phyloP scores from a whole-genome alignment of 2,888 invertebrate genomes.

The Spisula subtruncata region DNA sequence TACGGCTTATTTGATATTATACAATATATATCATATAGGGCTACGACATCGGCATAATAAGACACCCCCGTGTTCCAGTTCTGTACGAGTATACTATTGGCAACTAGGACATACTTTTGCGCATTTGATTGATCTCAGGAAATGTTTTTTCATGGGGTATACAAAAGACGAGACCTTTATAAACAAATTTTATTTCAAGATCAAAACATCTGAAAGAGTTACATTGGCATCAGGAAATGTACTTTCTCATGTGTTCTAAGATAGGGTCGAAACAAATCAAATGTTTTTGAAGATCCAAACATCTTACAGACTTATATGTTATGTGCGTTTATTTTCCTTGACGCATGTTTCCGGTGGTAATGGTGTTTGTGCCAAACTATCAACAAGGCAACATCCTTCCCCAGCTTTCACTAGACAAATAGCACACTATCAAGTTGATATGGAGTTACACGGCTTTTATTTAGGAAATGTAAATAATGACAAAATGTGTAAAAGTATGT shows the following conservation, averaged over 20 bases:
- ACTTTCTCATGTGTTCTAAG: not conserved
- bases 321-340: not conserved
- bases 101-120: no score
- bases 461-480: not conserved
- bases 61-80: no score
- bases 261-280: not conserved
- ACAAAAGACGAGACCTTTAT: no score
- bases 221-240: no score
- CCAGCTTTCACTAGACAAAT: not conserved
- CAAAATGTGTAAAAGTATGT: not conserved
- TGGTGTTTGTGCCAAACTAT: not conserved
- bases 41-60: no score
- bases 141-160: not conserved
- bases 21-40: no score
- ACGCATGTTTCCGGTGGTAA: slow-evolving; percentile 11
- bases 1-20: no score
- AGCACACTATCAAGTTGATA: not conserved
- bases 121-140: not conserved
- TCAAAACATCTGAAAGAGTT: no score
- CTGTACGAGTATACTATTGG: no score
- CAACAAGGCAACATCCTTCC: not conserved
- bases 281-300: not conserved
- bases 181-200: no score
- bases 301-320: not conserved
- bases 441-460: not conserved